Conservation (phyloP, 2,888 invertebrate species). For the Dexiosoma caninum region DNA sequence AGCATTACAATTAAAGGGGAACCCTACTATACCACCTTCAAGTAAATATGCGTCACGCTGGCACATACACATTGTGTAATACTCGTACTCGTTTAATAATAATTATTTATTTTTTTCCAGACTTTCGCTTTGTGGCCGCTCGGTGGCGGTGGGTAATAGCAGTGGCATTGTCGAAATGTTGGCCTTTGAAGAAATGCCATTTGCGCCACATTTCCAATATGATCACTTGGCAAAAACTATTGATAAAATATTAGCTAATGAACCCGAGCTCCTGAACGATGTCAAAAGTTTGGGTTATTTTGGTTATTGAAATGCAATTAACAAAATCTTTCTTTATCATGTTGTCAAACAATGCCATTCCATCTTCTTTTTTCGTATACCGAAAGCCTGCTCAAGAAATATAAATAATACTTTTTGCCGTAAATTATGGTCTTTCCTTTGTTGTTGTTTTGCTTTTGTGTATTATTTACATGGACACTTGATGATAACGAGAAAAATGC, state of each 20-base stretch:
- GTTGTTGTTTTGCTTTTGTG: constrained; percentile 29
- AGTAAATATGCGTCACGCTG: no score
- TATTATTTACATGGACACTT: constrained; percentile 48
- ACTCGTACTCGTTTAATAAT: no score
- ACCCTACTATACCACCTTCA: constrained; percentile 69
- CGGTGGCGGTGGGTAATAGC: constrained; percentile 84
- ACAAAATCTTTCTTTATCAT: no score
- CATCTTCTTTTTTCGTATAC: no score
- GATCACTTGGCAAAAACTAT: constrained; percentile 83
- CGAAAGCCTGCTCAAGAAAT: background rate
- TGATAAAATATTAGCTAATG: constrained; percentile 81
- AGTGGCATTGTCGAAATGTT: constrained; percentile 83
- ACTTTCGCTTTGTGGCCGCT: constrained; percentile 84
- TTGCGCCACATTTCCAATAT: constrained; percentile 84
- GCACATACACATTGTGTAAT: no score
- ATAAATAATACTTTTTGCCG: constrained; percentile 28
- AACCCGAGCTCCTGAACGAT: constrained; percentile 81
- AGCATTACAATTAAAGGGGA: constrained; percentile 68
- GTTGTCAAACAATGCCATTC: background rate
- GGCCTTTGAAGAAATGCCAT: constrained; percentile 86
- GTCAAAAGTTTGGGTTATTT: constrained; percentile 80
- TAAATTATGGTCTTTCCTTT: constrained; percentile 21
- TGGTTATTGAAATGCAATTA: constrained; percentile 70
- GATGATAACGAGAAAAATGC: constrained; percentile 52
- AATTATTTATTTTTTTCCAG: constrained; percentile 67